These are phyloP conservation scores for Potamarius usumacintae DNA, from an alignment of 2,113 vertebrate species.

Conservation along the genomic window DNA sequence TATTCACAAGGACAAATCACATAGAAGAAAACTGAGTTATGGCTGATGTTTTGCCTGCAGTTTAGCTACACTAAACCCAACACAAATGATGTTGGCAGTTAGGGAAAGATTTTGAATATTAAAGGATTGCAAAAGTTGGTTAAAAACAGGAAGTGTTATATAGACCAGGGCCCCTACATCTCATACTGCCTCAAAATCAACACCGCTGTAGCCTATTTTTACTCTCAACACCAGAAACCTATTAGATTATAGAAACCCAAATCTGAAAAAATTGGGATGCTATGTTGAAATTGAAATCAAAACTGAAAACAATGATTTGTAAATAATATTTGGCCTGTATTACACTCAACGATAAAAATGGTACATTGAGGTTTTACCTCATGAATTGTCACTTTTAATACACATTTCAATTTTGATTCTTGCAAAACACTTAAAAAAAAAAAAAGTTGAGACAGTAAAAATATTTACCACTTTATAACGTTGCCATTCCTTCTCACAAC, in stretches of 20 bases:
- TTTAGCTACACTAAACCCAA: neutral
- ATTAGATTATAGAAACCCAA: neutral
- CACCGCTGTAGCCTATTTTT: neutral
- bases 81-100: neutral
- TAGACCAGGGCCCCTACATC: neutral
- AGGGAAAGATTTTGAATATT: neutral
- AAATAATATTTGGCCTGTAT: too few relatives aligned
- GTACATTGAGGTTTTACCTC: too few relatives aligned
- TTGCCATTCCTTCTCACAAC: too few relatives aligned
- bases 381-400: too few relatives aligned
- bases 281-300: too few relatives aligned
- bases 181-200: neutral
- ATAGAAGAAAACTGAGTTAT: neutral
- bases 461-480: too few relatives aligned
- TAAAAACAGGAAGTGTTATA: neutral
- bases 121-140: neutral
- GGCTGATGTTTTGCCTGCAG: neutral
- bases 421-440: too few relatives aligned
- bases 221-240: neutral
- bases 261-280: too few relatives aligned
- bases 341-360: too few relatives aligned
- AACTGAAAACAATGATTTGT: too few relatives aligned
- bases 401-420: too few relatives aligned
- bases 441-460: too few relatives aligned
- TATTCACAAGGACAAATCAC: neutral